Conservation (phyloP, 1,140 invertebrate species). For the Atopsyche davidsoni region DNA sequence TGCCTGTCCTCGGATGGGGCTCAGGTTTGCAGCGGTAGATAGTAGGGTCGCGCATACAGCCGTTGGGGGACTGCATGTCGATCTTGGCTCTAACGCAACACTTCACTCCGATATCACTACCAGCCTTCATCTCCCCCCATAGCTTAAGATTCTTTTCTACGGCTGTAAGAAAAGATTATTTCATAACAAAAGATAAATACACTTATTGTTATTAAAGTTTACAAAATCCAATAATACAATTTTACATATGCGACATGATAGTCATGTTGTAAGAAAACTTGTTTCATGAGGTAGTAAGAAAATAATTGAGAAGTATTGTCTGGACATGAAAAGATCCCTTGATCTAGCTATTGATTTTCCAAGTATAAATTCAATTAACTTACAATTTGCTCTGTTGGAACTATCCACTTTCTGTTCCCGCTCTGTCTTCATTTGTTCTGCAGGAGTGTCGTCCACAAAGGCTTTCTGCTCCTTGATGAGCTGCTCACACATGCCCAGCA, state of each 20-base stretch:
- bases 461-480: conserved; percentile 85
- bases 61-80: conserved; percentile 94
- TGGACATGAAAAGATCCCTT: no score
- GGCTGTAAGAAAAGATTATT: conserved; percentile 56
- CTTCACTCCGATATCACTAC: conserved; percentile 67
- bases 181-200: no score
- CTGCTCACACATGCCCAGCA: conserved; percentile 83
- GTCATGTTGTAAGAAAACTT: background rate
- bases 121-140: conserved; percentile 95
- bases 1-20: conserved; percentile 85
- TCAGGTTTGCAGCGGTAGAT: conserved; percentile 98
- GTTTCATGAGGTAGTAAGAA: no score
- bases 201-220: conserved; percentile 18
- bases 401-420: conserved; percentile 86
- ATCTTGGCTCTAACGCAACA: conserved; percentile 97
- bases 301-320: no score
- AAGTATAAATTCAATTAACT: conserved; percentile 38
- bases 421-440: conserved; percentile 91
- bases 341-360: no score
- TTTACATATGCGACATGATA: background rate
- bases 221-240: conserved; percentile 3
- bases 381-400: conserved; percentile 79
- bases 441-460: conserved; percentile 94
- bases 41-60: conserved; percentile 97
- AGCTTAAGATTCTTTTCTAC: conserved; percentile 80